Evolutionary conservation across 2,888 invertebrate genomes (phyloP), one percentile per base, ranked within the genome.

Genomic region (Scelioninae gen. 1): DNA sequence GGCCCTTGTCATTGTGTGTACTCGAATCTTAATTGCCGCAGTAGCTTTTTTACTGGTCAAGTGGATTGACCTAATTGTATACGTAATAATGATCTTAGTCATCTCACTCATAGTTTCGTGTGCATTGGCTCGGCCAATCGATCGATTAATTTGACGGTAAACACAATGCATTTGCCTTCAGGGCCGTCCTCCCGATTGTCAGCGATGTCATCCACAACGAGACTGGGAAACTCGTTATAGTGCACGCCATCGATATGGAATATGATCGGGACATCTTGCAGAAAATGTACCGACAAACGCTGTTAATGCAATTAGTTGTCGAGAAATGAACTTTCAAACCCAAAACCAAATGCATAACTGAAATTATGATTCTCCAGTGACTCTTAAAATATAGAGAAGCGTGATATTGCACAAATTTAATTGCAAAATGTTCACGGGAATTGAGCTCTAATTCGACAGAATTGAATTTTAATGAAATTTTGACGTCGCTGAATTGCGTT

Each of bases 61-160:
- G 84, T 82, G 65, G 76, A 60, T 83, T 66, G 84, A 83, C 84
- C 84, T 84, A 84, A 84, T 84, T 84, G 75, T 69, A 65, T 56
- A 79, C 71, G 83, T 83, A 79, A 79, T 83, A 78, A 83, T 76
- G 76, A 82, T 82, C 81, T 82, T 82, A 82, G 76, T 83, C 79
- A 75, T 76, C 83, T 78, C 71, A 63, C n/a, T n/a, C n/a, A n/a
- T 65, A 69, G 63, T 75, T 69, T 82, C 55, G 69, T 75, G 65
- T 78, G 51, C 74, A 78, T 65, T 78, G 78, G 43, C 65, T 65
- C 75, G 49, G 16, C 62, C 71, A 71, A 66, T 72, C 83, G 71
- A 76, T 83, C 76, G 69, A 76, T 71, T 68, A 72, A 65, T 82
- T 82, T 76, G 76, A 49, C 51, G 65, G 65, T 71, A 71, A 69